Evolutionary conservation across 1,140 invertebrate genomes (phyloP).

Genomic region (Leptopilina boulardi): DNA sequence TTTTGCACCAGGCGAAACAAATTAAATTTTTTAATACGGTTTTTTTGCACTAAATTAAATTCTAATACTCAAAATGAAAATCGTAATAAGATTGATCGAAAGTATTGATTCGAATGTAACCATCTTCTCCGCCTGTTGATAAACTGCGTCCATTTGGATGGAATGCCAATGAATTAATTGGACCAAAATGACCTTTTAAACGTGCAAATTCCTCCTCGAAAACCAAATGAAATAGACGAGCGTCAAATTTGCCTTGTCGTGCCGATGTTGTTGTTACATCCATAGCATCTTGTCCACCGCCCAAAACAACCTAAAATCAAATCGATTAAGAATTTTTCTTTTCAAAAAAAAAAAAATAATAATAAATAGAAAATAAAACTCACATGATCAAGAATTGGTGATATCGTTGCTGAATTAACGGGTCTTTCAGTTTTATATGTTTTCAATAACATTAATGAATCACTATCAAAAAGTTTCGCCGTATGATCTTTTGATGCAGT

Average conservation of each 20-base stretch:
- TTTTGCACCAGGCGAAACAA: no score
- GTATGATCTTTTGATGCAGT: slow-evolving; percentile 96
- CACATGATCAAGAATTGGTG: slow-evolving; percentile 95
- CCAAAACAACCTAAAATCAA: slow-evolving; percentile 85
- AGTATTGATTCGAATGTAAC: slow-evolving; percentile 96
- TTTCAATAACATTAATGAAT: slow-evolving; percentile 90
- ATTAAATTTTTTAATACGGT: not conserved
- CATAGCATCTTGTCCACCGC: slow-evolving; percentile 99
- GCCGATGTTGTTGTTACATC: slow-evolving; percentile 98
- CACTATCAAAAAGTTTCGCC: slow-evolving; percentile 94
- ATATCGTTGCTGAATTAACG: slow-evolving; percentile 97
- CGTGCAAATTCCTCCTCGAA: slow-evolving; percentile 99
- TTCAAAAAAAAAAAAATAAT: slow-evolving; percentile 38
- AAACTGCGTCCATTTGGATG: slow-evolving; percentile 99
- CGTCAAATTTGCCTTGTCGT: slow-evolving; percentile 97
- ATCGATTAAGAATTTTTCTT: not conserved
- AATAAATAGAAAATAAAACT: slow-evolving; percentile 57
- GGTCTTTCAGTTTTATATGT: slow-evolving; percentile 97
- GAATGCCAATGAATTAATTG: slow-evolving; percentile 98
- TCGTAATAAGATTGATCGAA: slow-evolving; percentile 98
- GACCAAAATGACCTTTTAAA: slow-evolving; percentile 99
- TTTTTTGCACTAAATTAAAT: not conserved
- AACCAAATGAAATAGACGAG: slow-evolving; percentile 98
- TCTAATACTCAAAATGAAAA: slow-evolving; percentile 94
- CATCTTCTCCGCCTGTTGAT: slow-evolving; percentile 98